phyloP scores from a whole-genome alignment of 2,888 invertebrate genomes.

The Athalia circularis region DNA sequence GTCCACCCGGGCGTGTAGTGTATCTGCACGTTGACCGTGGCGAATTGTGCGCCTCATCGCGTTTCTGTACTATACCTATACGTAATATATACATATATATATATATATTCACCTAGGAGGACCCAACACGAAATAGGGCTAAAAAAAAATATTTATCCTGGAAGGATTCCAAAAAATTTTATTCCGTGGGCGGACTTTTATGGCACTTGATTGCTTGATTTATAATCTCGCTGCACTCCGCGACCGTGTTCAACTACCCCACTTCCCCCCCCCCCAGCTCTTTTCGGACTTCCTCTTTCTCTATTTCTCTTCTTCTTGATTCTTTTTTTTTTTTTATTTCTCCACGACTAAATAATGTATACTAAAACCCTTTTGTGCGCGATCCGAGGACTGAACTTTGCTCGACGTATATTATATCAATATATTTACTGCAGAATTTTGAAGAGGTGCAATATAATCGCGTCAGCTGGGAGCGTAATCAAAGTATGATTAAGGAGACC shows the following conservation, averaged over 20 bases:
- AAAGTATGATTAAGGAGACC: constrained; percentile 58
- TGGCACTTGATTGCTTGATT: constrained; percentile 70
- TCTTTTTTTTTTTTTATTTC: not conserved
- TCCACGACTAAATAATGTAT: not conserved
- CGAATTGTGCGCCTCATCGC: constrained; percentile 54
- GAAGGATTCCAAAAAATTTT: constrained; percentile 54
- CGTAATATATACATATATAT: not conserved
- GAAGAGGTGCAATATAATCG: not conserved
- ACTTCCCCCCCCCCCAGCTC: constrained; percentile 17
- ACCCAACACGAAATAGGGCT: not conserved
- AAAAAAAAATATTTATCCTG: constrained; percentile 14
- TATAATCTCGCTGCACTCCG: constrained; percentile 59
- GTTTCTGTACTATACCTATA: constrained; percentile 35
- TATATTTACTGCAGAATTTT: not conserved
- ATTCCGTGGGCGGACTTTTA: constrained; percentile 69
- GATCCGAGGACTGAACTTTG: not conserved
- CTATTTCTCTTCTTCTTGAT: not conserved
- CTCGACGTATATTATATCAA: not conserved
- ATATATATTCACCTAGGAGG: not conserved
- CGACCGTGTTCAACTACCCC: constrained; percentile 16
- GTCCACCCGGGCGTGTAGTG: constrained; percentile 39
- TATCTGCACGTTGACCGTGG: constrained; percentile 52
- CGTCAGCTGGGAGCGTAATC: constrained; percentile 51
- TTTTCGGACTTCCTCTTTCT: not conserved
- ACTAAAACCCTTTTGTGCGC: not conserved